Evolutionary conservation across 2,888 invertebrate genomes (phyloP), one percentile per base, ranked within the genome.

Genomic region (Magallana nippona): DNA sequence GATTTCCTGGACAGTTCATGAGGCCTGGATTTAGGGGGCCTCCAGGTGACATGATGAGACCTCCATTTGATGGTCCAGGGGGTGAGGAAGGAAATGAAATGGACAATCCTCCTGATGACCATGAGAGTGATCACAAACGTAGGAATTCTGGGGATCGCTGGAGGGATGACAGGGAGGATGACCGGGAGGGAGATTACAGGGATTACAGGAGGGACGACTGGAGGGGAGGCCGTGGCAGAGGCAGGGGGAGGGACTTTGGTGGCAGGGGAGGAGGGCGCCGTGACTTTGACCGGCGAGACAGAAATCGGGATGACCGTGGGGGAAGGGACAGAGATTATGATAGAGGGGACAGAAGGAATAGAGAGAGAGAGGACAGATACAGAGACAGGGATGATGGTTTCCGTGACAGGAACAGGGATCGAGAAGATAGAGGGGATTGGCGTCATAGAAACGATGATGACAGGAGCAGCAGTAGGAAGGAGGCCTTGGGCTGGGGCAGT

Each of bases 1-100:
- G 87, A 62, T 89, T 89, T 79, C 88, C 86, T 17, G 87, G 87
- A 11, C 82, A 85, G 55, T 86, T 85, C 58, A 85, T 85, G 22
- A 78, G 83, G n/a, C 87, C 87, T 56, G 83, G 83, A 27, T 83
- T 86, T 55, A 78, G 81, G 55, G 85, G 85, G 13, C 83, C 81
- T 79, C 80, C 84, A 15, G 82, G 83, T 44, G 85, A 79, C 56
- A 79, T 79, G 63, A 83, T 83, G 79, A 83, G 83, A 55, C 79
- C 83, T 55, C 79, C 79, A 56, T 83, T 83, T 82, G 78, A 84
- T 57, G 81, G 81, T 55, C 81, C 81, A 27, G 71, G 79, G 77
- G 87, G 82, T 56, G 85, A 85, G 17, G 85, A 82, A 8, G 82
- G 83, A 10, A 62, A 82, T 78, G 81, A 56, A 32, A 81, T 81